Evolutionary conservation across 2,797 vertebrate species (phyloP), one percentile per base, ranked within the genome.

Genomic region (Poecilia gillii): DNA sequence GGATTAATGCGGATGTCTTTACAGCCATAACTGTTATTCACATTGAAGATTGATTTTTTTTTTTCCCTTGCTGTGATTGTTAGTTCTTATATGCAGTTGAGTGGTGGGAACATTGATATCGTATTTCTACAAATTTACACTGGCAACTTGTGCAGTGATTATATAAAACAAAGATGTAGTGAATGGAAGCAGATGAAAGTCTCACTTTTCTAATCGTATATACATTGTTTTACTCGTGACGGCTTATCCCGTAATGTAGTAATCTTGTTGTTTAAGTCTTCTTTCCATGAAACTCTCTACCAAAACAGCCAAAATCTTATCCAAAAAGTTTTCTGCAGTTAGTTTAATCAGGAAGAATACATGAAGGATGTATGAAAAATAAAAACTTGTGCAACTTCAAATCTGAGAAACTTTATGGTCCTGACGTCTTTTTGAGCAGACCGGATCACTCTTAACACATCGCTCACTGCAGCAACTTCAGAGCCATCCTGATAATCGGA

Each of bases 1-100:
- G 53, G 45, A 66, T 76, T 62, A 82, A 79, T 33, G n/a, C 73
- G 25, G 5, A 23, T 51, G 36, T 28, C 6, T 74, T 16, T 16
- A n/a, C 53, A 36, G 31, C 33, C 45, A 46, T 28, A 64, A 39
- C 33, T 47, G 20, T 66, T 66, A 72, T 47, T 45, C 51, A 46
- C 23, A 31, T 4, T 20, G 25, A 79, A 70, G 57, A 47, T 53
- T 75, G 12, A 5, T 28, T 41, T 23, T 71, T 43, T 59, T 75
- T 39, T 3, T 70, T 3, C 51, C 8, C 51, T 75, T 16, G 3
- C 62, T 77, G 43, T 74, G 39, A 23, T 53, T 75, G 39, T 70
- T 70, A 25, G 23, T 23, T 70, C 39, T 70, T 18, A 70, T 23
- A 7, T 68, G 64, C 20, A 41, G 62, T 66, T 66, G 16, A 39